These are phyloP conservation scores for Elephantulus edwardii DNA, from an alignment of 2,113 vertebrate species.

Conservation along the genomic window DNA sequence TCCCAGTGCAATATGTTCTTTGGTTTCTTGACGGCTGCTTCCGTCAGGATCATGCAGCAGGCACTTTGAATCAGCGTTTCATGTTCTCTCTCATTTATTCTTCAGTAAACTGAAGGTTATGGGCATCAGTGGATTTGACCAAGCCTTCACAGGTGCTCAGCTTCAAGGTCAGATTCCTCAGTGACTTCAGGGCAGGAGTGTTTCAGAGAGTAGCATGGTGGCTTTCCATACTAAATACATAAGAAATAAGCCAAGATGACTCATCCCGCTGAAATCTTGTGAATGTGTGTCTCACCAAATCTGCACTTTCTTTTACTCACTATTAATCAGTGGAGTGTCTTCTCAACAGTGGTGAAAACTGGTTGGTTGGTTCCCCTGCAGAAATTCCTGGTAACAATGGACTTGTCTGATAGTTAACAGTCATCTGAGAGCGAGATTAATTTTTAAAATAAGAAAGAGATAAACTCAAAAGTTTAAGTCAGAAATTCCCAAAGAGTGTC, in stretches of 20 bases:
- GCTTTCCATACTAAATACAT: neutral
- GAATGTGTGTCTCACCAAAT: neutral
- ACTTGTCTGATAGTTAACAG: neutral
- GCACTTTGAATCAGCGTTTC: neutral
- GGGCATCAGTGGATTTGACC: neutral
- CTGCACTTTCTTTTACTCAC: neutral
- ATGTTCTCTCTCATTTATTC: too few species aligned
- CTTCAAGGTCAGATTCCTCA: neutral
- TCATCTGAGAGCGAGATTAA: neutral
- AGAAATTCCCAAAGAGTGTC: neutral
- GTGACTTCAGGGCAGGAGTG: neutral
- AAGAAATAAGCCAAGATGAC: neutral
- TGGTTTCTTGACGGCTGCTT: neutral
- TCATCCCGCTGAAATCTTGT: neutral
- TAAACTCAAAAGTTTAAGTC: neutral
- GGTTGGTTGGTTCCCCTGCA: conserved; percentile 15
- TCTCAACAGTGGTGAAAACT: conserved; percentile 19
- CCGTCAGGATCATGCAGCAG: neutral
- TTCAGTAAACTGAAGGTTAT: neutral
- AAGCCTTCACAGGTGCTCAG: neutral
- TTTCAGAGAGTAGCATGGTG: accelerated
- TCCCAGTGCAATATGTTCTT: neutral
- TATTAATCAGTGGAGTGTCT: conserved; percentile 32
- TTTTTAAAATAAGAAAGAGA: neutral
- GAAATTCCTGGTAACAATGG: neutral